These are phyloP conservation scores for Lutjanus erythropterus DNA, from an alignment of 2,113 vertebrate genomes.

Conservation along the genomic window DNA sequence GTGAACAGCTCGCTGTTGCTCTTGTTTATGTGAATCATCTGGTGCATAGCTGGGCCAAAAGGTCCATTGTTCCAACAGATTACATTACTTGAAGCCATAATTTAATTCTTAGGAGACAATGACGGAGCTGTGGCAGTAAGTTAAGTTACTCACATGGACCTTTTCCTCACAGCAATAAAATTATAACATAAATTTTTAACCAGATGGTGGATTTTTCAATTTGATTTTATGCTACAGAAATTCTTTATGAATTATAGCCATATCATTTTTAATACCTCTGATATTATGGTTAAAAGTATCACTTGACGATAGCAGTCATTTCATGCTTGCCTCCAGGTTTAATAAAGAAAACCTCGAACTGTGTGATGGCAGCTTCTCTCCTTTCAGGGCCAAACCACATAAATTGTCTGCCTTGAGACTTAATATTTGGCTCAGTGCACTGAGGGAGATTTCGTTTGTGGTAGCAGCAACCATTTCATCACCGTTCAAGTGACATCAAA, in stretches of 20 bases:
- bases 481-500: constrained; percentile 80
- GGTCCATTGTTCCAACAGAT: constrained; percentile 16
- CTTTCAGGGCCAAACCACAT: constrained; percentile 72
- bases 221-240: neutral
- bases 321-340: constrained; percentile 57
- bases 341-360: constrained; percentile 67
- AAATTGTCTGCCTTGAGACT: constrained; percentile 76
- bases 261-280: neutral
- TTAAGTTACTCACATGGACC: neutral
- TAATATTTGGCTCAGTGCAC: constrained; percentile 68
- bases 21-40: constrained; percentile 11
- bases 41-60: neutral
- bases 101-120: constrained; percentile 10
- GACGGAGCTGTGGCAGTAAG: constrained; percentile 1
- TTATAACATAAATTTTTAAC: neutral
- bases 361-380: constrained; percentile 60
- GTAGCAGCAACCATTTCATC: constrained; percentile 73
- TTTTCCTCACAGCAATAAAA: neutral
- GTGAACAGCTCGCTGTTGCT: constrained; percentile 6
- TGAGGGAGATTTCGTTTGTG: constrained; percentile 74
- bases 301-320: constrained; percentile 35
- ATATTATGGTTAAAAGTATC: constrained; percentile 22
- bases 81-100: constrained; percentile 15
- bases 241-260: neutral
- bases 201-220: neutral